These are phyloP conservation scores for Alloscopus bannaensis DNA, from an alignment of 2,888 invertebrate species.

Conservation along the genomic window DNA sequence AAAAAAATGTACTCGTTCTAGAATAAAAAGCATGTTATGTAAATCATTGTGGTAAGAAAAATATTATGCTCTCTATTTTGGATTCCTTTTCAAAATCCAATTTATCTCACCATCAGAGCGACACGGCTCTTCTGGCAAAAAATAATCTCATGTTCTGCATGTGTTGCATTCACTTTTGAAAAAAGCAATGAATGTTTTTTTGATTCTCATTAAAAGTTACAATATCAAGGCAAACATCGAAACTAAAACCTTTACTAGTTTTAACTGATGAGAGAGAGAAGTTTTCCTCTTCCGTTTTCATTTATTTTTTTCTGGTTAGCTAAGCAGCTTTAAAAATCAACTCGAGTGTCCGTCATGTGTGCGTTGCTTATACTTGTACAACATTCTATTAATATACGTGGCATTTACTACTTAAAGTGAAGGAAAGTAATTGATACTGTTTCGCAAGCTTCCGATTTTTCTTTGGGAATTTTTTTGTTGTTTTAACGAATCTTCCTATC, in stretches of 20 bases:
- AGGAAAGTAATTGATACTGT: too few species aligned
- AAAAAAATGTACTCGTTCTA: too few species aligned
- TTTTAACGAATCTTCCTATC: too few species aligned
- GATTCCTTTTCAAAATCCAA: slow-evolving; percentile 9
- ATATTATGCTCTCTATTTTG: slow-evolving; percentile 27
- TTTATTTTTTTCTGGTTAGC: slow-evolving; percentile 34
- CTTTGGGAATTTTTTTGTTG: too few species aligned
- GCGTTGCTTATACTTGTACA: too few species aligned
- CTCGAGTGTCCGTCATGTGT: too few species aligned
- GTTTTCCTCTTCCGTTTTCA: slow-evolving; percentile 40
- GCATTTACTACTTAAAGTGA: too few species aligned
- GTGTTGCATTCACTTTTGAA: too few species aligned
- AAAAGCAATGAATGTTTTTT: slow-evolving; percentile 30
- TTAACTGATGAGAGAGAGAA: slow-evolving; percentile 36
- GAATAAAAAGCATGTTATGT: slow-evolving; percentile 26
- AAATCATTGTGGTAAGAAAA: slow-evolving; percentile 37
- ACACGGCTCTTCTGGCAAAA: slow-evolving; percentile 25
- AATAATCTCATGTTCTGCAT: background rate
- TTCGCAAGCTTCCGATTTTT: too few species aligned
- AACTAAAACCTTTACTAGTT: slow-evolving; percentile 35
- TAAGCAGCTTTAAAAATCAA: slow-evolving; percentile 42
- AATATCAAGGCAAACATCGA: slow-evolving; percentile 47
- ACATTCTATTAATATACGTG: too few species aligned
- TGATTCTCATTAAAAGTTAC: slow-evolving; percentile 53
- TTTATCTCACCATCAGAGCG: slow-evolving; percentile 42